A percentile compares a stretch with the other conserved stretches of the same genome.
Conservation (phyloP, 2,113 vertebrate genomes). For the Phaetusa simplex region DNA sequence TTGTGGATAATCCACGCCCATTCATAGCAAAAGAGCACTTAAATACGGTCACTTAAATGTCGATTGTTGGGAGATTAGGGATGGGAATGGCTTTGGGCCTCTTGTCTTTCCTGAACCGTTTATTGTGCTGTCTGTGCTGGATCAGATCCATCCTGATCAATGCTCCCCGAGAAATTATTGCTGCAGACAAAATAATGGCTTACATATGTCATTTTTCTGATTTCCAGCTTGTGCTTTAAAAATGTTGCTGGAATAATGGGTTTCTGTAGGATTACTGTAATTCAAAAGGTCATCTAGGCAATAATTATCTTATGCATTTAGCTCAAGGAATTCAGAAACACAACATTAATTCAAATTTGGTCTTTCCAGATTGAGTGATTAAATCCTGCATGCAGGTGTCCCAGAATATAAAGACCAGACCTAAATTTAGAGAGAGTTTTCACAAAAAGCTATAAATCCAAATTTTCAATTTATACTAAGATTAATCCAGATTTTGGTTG, state of each 20-base stretch:
- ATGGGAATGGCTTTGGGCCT: conserved; percentile 39
- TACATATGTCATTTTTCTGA: neutral
- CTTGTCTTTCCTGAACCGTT: conserved; percentile 25
- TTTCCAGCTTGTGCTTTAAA: conserved; percentile 12
- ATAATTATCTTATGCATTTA: neutral
- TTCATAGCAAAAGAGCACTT: conserved; percentile 22
- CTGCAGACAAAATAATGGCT: conserved; percentile 37
- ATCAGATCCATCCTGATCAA: conserved; percentile 17
- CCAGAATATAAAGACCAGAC: neutral
- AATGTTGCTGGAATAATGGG: neutral
- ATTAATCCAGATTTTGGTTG: neutral
- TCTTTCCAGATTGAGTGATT: neutral
- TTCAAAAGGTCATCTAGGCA: conserved; percentile 19
- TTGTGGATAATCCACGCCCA: conserved; percentile 10
- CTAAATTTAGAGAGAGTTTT: neutral
- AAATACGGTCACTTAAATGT: conserved; percentile 44
- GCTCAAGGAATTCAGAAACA: neutral
- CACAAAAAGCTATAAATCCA: neutral
- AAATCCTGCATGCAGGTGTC: neutral
- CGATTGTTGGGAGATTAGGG: conserved; percentile 31
- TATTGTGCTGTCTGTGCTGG: conserved; percentile 9
- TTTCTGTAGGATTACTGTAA: conserved; percentile 35
- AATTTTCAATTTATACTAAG: neutral
- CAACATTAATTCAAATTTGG: neutral
- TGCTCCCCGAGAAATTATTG: conserved; percentile 9